Conservation (phyloP, 2,113 vertebrate species). For the Vimba vimba region DNA sequence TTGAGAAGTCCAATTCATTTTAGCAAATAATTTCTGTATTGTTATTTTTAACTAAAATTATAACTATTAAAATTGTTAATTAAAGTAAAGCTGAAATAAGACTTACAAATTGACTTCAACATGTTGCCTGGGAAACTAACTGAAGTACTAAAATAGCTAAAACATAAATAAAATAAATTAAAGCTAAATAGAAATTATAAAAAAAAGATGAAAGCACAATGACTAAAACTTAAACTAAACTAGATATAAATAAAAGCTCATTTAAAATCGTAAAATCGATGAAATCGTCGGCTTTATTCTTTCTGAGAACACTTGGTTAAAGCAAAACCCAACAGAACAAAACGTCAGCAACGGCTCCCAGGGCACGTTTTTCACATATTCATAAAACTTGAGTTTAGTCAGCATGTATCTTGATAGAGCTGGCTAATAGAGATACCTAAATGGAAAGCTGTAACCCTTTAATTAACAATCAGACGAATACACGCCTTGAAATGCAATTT, state of each 20-base stretch:
- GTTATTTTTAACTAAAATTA: neutral
- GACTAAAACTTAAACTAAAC: neutral
- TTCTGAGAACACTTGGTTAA: slow-evolving; percentile 27
- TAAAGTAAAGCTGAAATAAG: no score
- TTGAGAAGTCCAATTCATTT: no score
- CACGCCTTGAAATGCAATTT: slow-evolving; percentile 26
- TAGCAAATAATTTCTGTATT: no score
- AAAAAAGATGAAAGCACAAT: neutral
- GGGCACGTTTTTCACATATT: slow-evolving; percentile 43
- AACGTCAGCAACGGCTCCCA: slow-evolving; percentile 2
- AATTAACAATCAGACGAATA: slow-evolving; percentile 1
- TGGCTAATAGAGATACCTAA: neutral
- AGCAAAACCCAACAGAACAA: neutral
- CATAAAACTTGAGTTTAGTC: neutral
- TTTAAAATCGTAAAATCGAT: neutral
- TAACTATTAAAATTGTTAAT: neutral
- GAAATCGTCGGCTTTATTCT: neutral
- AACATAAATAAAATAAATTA: neutral
- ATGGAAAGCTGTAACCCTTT: slow-evolving; percentile 23
- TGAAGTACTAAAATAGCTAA: neutral
- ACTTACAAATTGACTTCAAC: neutral
- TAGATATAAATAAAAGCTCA: neutral
- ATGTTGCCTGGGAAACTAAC: no score
- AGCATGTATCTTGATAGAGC: slow-evolving; percentile 9
- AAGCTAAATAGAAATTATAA: neutral